Percentiles rank a stretch among this genome's conserved stretches.
These are phyloP conservation scores for Phytoseiulus persimilis DNA, from an alignment of 2,888 invertebrate species.

Conservation along the genomic window DNA sequence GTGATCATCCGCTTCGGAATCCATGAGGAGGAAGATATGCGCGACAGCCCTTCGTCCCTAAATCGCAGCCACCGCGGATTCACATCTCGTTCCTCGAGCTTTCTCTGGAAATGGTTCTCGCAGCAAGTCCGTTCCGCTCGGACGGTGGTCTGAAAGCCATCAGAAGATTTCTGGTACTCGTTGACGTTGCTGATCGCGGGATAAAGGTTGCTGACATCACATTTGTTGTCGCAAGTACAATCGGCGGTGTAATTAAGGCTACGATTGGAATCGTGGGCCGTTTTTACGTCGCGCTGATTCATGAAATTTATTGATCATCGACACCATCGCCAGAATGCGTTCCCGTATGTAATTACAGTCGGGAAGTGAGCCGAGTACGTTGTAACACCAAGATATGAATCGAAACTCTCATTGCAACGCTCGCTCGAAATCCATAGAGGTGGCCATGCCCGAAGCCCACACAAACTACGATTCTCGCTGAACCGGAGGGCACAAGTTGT, in stretches of 20 bases:
- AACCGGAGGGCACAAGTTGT: too few species aligned
- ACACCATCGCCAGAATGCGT: too few species aligned
- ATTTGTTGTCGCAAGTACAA: not conserved
- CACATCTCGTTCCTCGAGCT: not conserved
- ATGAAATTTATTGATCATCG: not conserved
- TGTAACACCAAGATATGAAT: too few species aligned
- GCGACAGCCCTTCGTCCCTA: not conserved
- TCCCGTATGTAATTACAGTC: too few species aligned
- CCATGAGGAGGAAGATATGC: not conserved
- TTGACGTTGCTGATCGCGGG: not conserved
- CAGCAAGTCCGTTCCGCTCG: not conserved
- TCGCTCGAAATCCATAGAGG: too few species aligned
- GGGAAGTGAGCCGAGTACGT: too few species aligned
- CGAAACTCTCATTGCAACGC: too few species aligned
- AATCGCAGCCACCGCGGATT: not conserved
- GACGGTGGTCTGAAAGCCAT: not conserved
- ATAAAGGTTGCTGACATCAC: not conserved
- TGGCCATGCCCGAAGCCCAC: too few species aligned
- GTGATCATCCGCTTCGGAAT: not conserved
- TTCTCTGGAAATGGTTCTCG: not conserved
- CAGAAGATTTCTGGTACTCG: not conserved
- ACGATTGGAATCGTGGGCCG: not conserved
- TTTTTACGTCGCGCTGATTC: not conserved
- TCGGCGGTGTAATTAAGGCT: not conserved
- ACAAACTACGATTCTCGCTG: too few species aligned